Evolutionary conservation across 1,140 invertebrate species (phyloP).

Genomic region (Euwallacea similis): DNA sequence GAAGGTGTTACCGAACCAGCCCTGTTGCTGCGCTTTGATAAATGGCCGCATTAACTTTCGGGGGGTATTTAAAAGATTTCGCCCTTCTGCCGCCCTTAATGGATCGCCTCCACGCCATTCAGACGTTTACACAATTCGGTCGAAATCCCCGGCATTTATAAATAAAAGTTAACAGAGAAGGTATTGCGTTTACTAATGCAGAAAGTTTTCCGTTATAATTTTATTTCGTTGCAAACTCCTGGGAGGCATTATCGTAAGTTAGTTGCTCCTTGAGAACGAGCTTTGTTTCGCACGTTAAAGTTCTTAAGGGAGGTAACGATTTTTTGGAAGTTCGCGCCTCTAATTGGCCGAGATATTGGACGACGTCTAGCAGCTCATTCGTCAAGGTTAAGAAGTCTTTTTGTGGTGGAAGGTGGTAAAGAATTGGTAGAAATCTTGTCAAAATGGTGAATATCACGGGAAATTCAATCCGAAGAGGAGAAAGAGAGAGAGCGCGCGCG

Average conservation of each 20-base stretch:
- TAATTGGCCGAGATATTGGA: too few relatives aligned
- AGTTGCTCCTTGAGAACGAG: too few relatives aligned
- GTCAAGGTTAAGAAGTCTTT: too few relatives aligned
- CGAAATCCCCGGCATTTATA: background rate
- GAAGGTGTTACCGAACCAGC: background rate
- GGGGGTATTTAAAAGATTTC: constrained; percentile 5
- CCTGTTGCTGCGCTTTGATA: constrained; percentile 4
- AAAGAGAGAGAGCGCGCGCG: too few relatives aligned
- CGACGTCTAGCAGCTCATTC: too few relatives aligned
- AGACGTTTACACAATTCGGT: background rate
- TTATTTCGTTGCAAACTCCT: background rate
- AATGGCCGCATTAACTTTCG: background rate
- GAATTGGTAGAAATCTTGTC: too few relatives aligned
- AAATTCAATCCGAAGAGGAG: too few relatives aligned
- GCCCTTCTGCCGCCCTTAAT: background rate
- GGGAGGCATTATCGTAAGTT: background rate
- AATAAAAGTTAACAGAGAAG: constrained; percentile 1
- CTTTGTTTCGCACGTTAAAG: too few relatives aligned
- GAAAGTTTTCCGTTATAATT: background rate
- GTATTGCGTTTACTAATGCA: constrained; percentile 1
- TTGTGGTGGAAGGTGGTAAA: too few relatives aligned
- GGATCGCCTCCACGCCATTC: background rate
- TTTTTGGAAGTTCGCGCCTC: too few relatives aligned
- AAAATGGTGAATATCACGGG: too few relatives aligned
- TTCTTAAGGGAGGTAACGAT: too few relatives aligned